Evolutionary conservation across 2,888 invertebrate genomes (phyloP).

Genomic region (Hypselothyrea guttata): DNA sequence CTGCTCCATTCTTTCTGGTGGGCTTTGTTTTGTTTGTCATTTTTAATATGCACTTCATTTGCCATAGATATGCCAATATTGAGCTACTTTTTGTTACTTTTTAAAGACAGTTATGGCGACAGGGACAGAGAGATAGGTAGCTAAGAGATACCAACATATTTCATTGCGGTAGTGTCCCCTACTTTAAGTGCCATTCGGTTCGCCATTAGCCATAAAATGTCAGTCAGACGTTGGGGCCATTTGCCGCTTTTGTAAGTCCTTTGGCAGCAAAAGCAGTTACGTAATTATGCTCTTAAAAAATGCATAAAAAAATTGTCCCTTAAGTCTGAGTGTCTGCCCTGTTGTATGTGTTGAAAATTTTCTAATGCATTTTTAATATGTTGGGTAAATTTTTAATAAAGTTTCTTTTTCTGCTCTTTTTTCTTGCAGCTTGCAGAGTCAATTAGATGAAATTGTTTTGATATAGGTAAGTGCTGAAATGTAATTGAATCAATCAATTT

Average conservation of each 20-base stretch:
- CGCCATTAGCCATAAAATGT: constrained; percentile 63
- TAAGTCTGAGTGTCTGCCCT: constrained; percentile 23
- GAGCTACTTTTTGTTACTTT: constrained; percentile 54
- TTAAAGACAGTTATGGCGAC: constrained; percentile 1
- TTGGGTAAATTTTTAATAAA: constrained; percentile 28
- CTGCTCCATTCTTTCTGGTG: neutral
- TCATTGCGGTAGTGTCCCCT: constrained; percentile 13
- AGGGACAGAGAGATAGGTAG: neutral
- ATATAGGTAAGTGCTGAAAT: constrained; percentile 42
- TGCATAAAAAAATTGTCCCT: constrained; percentile 44
- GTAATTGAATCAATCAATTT: constrained; percentile 7
- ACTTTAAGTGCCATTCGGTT: constrained; percentile 38
- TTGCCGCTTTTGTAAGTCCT: constrained; percentile 25
- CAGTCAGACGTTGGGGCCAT: constrained; percentile 31
- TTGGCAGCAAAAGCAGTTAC: constrained; percentile 29
- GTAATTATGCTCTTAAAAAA: constrained; percentile 60
- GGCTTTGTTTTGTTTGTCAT: constrained; percentile 42
- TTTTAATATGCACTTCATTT: constrained; percentile 63
- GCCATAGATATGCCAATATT: constrained; percentile 46
- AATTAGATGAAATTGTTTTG: constrained; percentile 27
- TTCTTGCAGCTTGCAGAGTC: constrained; percentile 42
- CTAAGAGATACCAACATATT: constrained; percentile 20
- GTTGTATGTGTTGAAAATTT: constrained; percentile 9
- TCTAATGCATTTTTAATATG: constrained; percentile 27
- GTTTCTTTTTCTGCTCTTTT: constrained; percentile 2